Base-by-base conservation (phyloP, 1,140 invertebrate genomes). In the Solen grandis region DNA sequence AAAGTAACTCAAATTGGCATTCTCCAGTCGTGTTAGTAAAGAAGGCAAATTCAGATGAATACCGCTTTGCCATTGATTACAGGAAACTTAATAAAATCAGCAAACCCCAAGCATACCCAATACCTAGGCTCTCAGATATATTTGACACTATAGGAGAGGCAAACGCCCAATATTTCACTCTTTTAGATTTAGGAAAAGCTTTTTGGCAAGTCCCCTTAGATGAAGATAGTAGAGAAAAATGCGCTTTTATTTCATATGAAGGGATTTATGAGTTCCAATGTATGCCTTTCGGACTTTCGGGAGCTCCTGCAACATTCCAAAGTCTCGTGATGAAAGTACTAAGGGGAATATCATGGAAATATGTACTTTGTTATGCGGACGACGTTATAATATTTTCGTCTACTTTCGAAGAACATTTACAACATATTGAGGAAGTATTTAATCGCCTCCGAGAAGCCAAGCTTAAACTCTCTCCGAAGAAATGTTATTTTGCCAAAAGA, bases 241-340 rank as follows among this genome's bases (percentile, higher is more conserved):
- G 19, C 41, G 27, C 69, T 16, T 57, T 72, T 13, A 59, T 72
- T 55, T 57, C 54, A 13, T 38, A 72, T 36, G 33, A 57, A 38
- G 54, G 54, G 0, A 57, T 68, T 52, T 82, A 69, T 46, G 25
- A 59, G 29, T 78, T 31, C n/a, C 38, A 68, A 66, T 68, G 38
- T 19, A 66, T 93, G 27, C 86, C 88, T 33, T 92, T 90, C 83
- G 92, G 92, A 0, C 69, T 93, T 0, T 84, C 85, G 2, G 83
- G 87, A 5, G 87, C 90, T 22, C 89, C 89, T 5, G 82, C 90
- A 19, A 88, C 91, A 1, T 94, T 94, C 77, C 92, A 94, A 84
- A 73, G 93, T 16, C 89, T 92, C 16, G 93, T 94, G 66, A 86
- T 93, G 77, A 55, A 89, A 66, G 29, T 72, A 35, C 19, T 72